A percentile compares a stretch with the other conserved stretches of the same genome.
These are phyloP conservation scores for Rhynchopsitta pachyrhyncha DNA, from an alignment of 2,113 vertebrate genomes.

Conservation along the genomic window DNA sequence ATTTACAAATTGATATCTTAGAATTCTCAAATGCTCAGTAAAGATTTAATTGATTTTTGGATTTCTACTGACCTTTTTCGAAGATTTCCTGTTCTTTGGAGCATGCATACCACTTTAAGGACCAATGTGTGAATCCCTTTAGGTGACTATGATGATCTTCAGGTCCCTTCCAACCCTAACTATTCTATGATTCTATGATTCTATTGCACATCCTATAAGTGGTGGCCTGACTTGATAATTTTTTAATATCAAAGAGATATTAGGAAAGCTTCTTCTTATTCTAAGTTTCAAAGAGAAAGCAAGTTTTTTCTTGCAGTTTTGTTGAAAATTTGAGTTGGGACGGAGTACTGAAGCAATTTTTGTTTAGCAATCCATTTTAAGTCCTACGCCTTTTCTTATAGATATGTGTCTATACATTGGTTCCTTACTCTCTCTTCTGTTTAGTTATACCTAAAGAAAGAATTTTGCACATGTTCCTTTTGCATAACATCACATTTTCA, in stretches of 20 bases:
- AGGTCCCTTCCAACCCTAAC: no score
- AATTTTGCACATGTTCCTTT: neutral
- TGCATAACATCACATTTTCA: neutral
- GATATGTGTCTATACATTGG: neutral
- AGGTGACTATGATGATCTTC: no score
- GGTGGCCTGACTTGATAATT: neutral
- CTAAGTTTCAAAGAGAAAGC: neutral
- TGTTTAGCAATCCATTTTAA: neutral
- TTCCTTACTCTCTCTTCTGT: neutral
- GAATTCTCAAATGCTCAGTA: neutral
- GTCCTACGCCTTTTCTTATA: neutral
- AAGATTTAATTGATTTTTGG: accelerated
- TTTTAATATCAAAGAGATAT: neutral
- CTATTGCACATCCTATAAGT: accelerated
- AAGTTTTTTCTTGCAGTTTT: neutral
- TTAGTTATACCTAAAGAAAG: neutral
- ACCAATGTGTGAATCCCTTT: neutral
- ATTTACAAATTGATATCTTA: neutral
- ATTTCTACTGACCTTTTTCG: neutral
- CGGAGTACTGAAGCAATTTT: neutral
- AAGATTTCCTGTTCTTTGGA: neutral
- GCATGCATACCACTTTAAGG: neutral
- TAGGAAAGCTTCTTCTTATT: neutral
- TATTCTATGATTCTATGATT: neutral
- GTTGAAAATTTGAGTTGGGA: neutral